Evolutionary conservation across 1,140 invertebrate genomes (phyloP), one percentile per base, ranked within the genome.

Genomic region (Dolichoris vasculosae): DNA sequence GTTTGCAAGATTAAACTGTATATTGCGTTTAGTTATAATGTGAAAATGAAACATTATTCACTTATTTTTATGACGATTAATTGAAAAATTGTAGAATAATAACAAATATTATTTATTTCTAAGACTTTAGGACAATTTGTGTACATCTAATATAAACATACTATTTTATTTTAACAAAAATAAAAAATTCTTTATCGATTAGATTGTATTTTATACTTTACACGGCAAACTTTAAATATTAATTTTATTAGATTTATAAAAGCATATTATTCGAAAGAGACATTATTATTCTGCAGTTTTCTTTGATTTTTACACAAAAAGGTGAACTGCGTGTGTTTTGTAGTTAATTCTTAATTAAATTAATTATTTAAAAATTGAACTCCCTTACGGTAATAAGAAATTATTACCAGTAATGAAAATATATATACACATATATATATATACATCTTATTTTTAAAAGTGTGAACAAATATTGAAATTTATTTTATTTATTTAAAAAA

Each of bases 91-190:
- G 17, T 71, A 23, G 2, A 40, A 35, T 67, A 30, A 67, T 71
- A 71, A 30, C 17, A 71, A 71, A 23, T 23, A 40, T 40, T 38
- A 71, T 71, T 71, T 71, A 71, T 71, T 26, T 71, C 38, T 71
- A 40, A 71, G 35, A 71, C 20, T 40, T 0, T 71, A 40, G 32
- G 40, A 32, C 0, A 71, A 38, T 40, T 40, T 20, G 32, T 40
- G 17, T 71, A 71, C 32, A 71, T 20, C 6, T 40, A 30, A 71
- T 71, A 40, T 26, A 40, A 38, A 71, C 7, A 40, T 71, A 23
- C 23, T 23, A 20, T 4, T 71, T 8, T 51, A 15, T 51, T 51
- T 17, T 17, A 8, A 15, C 15, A 15, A 51, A 51, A 17, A 6
- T 15, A 13, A 51, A 51, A 17, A 17, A 51, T 51, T 51, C 15